phyloP scores from a whole-genome alignment of 2,888 invertebrate species.

The Drosophila parthenogenetica region DNA sequence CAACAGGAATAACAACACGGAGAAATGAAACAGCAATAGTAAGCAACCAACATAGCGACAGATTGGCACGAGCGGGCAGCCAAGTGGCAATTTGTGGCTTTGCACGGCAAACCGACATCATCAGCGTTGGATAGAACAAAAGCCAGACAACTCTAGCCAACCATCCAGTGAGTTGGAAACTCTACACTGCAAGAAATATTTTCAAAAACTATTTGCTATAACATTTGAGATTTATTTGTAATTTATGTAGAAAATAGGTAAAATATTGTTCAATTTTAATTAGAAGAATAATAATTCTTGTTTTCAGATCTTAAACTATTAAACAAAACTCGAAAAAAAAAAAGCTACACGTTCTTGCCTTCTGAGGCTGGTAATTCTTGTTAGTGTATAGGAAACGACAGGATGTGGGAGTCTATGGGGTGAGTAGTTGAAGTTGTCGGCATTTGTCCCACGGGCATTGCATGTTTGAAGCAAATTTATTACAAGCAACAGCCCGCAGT shows the following conservation, averaged over 20 bases:
- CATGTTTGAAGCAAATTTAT: constrained; percentile 79
- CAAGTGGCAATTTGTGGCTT: constrained; percentile 81
- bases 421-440: constrained; percentile 54
- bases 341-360: no score
- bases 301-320: no score
- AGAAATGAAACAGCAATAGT: constrained; percentile 40
- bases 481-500: constrained; percentile 77
- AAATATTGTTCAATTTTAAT: no score
- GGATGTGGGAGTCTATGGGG: constrained; percentile 17
- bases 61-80: constrained; percentile 77
- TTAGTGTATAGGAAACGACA: constrained; percentile 2
- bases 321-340: no score
- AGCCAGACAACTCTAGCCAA: constrained; percentile 61
- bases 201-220: no score
- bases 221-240: no score
- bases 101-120: constrained; percentile 79
- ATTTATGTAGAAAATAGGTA: no score
- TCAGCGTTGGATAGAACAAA: constrained; percentile 75
- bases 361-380: background rate
- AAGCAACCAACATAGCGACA: constrained; percentile 61
- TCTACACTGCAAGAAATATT: background rate
- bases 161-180: constrained; percentile 41
- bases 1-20: constrained; percentile 37
- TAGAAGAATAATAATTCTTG: no score
- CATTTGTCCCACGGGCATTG: constrained; percentile 77